phyloP scores from a whole-genome alignment of 2,113 vertebrate genomes.

The Thinocorus orbignyianus region DNA sequence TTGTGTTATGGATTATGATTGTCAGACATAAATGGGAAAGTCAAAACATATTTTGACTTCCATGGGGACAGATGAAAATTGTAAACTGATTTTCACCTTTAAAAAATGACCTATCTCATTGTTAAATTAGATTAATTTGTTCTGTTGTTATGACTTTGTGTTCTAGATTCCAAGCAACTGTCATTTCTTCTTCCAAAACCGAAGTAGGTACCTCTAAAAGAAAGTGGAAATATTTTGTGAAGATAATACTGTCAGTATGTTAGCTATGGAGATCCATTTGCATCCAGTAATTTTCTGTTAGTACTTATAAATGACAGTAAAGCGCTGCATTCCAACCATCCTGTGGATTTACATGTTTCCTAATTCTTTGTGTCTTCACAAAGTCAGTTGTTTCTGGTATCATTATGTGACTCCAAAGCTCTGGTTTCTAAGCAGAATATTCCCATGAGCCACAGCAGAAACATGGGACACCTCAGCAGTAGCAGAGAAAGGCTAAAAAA shows the following conservation, averaged over 20 bases:
- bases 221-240: not conserved
- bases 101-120: not conserved
- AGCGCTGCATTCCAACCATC: not conserved
- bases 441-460: not conserved
- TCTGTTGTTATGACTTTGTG: not conserved
- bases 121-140: conserved; percentile 1
- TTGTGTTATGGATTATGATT: conserved; percentile 16
- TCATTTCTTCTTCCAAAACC: not conserved
- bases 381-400: not conserved
- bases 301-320: not conserved
- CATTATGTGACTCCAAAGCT: not conserved
- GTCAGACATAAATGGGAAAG: conserved; percentile 5
- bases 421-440: not conserved
- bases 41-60: conserved; percentile 35
- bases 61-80: not conserved
- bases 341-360: not conserved
- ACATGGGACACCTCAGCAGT: not conserved
- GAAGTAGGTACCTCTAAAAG: not conserved
- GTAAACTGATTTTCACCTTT: conserved; percentile 34
- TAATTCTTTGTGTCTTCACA: not conserved
- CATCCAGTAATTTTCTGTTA: not conserved
- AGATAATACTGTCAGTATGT: not conserved
- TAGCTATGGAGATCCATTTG: not conserved
- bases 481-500: not conserved
- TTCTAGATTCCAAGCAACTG: conserved; percentile 21